A percentile compares a stretch with the other conserved stretches of the same genome.
phyloP scores from a whole-genome alignment of 1,140 invertebrate genomes.

The Micrasema minimum region DNA sequence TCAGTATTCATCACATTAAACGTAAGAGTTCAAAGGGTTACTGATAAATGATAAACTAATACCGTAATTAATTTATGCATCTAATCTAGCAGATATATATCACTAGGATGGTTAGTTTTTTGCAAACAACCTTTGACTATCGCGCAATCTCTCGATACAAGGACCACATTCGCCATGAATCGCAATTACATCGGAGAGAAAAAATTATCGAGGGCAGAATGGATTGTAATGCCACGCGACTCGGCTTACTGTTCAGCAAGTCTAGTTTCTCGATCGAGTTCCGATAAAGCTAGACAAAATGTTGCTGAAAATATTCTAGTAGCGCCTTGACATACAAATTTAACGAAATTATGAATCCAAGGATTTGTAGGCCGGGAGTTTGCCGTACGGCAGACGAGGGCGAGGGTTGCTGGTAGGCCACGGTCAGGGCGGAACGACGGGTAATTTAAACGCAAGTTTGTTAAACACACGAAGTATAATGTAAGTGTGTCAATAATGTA shows the following conservation, averaged over 20 bases:
- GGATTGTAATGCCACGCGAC: slow-evolving; percentile 26
- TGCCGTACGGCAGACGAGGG: too few relatives aligned
- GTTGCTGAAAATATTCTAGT: background rate
- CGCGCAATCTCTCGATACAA: slow-evolving; percentile 11
- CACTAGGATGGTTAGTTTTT: slow-evolving; percentile 22
- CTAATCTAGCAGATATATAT: slow-evolving; percentile 14
- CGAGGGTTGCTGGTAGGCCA: too few relatives aligned
- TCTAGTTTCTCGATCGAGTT: slow-evolving; percentile 6
- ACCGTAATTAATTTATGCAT: too few relatives aligned
- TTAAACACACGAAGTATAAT: too few relatives aligned
- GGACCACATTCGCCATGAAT: slow-evolving; percentile 19
- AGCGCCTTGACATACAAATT: slow-evolving; percentile 12
- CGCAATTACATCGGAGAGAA: background rate
- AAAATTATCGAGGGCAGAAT: slow-evolving; percentile 19
- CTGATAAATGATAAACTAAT: slow-evolving; percentile 4
- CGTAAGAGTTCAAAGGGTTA: too few relatives aligned
- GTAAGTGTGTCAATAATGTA: too few relatives aligned
- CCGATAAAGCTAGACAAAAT: slow-evolving; percentile 1
- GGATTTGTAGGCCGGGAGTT: background rate
- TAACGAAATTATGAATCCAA: background rate
- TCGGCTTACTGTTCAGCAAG: background rate
- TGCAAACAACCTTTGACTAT: slow-evolving; percentile 7
- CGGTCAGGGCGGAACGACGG: too few relatives aligned
- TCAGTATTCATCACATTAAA: too few relatives aligned
- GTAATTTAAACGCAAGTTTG: too few relatives aligned